These are phyloP conservation scores for Haplochromis burtoni DNA, from an alignment of 2,113 vertebrate species.

Conservation along the genomic window DNA sequence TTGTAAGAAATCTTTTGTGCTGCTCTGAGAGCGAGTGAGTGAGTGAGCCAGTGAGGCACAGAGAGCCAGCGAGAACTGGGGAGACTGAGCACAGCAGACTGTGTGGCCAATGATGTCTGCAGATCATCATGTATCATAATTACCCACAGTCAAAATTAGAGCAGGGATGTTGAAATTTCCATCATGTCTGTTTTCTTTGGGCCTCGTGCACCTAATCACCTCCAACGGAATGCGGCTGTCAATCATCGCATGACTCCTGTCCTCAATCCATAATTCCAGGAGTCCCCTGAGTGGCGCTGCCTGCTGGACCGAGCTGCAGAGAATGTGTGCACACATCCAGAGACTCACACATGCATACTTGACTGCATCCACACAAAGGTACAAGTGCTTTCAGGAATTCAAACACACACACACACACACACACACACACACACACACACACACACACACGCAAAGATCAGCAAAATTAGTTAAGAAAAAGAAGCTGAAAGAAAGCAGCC, in stretches of 20 bases:
- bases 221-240: conserved; percentile 61
- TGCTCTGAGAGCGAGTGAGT: background rate
- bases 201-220: conserved; percentile 66
- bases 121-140: conserved; percentile 72
- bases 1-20: background rate
- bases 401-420: background rate
- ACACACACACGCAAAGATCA: background rate
- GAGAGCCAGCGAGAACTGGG: conserved; percentile 1
- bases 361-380: background rate
- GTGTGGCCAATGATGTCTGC: conserved; percentile 63
- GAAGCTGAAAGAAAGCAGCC: background rate
- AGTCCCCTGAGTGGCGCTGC: conserved; percentile 41
- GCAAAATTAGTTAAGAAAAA: conserved; percentile 34
- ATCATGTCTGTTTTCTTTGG: conserved; percentile 70
- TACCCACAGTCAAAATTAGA: conserved; percentile 63
- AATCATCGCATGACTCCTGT: conserved; percentile 63
- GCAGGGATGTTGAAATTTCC: conserved; percentile 66
- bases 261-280: conserved; percentile 69
- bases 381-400: background rate
- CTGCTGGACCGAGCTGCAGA: conserved; percentile 22
- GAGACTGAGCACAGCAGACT: conserved; percentile 36
- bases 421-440: background rate
- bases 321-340: background rate
- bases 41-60: background rate
- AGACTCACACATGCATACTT: background rate